phyloP scores from a whole-genome alignment of 2,113 vertebrate species.

The Notarius lentiginosus region DNA sequence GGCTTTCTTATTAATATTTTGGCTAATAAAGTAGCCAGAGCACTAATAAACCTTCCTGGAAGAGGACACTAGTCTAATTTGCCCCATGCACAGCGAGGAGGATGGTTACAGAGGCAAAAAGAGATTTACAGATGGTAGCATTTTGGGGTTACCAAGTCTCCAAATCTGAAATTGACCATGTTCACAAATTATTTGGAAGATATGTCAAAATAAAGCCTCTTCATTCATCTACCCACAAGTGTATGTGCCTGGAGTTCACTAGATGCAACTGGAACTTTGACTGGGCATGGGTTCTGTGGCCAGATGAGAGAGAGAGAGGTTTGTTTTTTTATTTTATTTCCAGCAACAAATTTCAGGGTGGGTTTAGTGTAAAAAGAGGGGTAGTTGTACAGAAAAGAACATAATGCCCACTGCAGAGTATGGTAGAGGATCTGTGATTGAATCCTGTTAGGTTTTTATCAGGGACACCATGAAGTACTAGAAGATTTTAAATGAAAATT shows the following conservation, averaged over 20 bases:
- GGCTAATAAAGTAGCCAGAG: background rate
- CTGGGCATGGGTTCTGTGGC: background rate
- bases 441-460: background rate
- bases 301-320: background rate
- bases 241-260: background rate
- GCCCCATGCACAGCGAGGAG: background rate
- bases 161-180: background rate
- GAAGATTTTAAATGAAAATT: background rate
- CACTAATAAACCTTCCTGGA: background rate
- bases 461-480: background rate
- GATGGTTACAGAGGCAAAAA: background rate
- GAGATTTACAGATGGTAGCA: background rate
- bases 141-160: background rate
- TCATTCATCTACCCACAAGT: background rate
- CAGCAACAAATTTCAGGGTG: no score
- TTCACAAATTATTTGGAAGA: background rate
- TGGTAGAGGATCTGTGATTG: background rate
- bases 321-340: background rate
- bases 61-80: background rate
- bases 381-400: background rate
- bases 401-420: background rate
- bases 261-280: background rate
- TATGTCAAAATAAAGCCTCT: background rate
- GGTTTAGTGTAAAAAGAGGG: background rate
- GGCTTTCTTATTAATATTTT: no score